These are phyloP conservation scores for Lasioglossum malachurum DNA, from an alignment of 2,888 invertebrate genomes.

Conservation along the genomic window DNA sequence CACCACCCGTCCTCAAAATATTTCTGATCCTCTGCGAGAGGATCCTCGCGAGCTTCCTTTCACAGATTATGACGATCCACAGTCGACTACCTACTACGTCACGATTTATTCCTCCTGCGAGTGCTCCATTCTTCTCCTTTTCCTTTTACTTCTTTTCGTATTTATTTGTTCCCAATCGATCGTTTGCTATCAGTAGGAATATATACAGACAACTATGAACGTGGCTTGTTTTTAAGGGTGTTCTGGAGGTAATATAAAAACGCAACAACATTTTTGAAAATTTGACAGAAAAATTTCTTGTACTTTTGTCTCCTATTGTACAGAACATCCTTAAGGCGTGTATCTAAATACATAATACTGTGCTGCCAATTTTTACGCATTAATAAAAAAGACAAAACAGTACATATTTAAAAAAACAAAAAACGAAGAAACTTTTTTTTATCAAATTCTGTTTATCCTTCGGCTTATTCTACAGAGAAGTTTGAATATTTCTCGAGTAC, in stretches of 20 bases:
- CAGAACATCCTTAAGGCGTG: too few relatives aligned
- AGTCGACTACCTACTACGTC: not conserved
- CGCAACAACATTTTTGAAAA: too few relatives aligned
- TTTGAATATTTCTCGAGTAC: not conserved
- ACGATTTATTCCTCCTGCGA: not conserved
- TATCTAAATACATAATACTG: too few relatives aligned
- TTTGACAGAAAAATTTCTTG: too few relatives aligned
- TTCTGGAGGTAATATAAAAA: too few relatives aligned
- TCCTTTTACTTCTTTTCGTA: not conserved
- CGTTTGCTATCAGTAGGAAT: not conserved
- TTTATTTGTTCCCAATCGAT: not conserved
- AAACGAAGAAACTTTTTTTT: too few relatives aligned
- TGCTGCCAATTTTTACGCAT: too few relatives aligned
- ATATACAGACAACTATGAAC: not conserved
- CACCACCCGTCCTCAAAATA: slow-evolving; percentile 16
- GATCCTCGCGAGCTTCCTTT: not conserved
- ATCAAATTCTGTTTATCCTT: not conserved
- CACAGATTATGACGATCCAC: slow-evolving; percentile 2
- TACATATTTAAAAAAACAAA: too few relatives aligned
- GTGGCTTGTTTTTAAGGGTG: not conserved
- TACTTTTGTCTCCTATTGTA: too few relatives aligned
- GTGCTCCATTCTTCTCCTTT: not conserved
- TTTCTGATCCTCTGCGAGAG: not conserved
- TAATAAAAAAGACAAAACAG: too few relatives aligned
- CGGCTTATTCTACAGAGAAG: not conserved